Percentiles rank a stretch among this genome's conserved stretches.
phyloP scores from a whole-genome alignment of 2,113 vertebrate genomes.

The Nesoenas mayeri region DNA sequence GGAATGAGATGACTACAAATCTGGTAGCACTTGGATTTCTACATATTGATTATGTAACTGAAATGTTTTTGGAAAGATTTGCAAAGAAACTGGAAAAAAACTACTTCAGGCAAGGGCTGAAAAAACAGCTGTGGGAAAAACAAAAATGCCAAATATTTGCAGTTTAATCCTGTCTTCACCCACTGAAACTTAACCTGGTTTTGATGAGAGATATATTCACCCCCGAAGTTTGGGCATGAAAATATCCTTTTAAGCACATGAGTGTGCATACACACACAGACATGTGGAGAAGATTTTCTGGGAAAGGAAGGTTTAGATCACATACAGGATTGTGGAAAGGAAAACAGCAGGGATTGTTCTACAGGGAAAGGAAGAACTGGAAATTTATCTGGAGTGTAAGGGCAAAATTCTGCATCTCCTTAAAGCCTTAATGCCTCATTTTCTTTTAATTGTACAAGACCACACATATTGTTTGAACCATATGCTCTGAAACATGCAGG shows the following conservation, averaged over 20 bases:
- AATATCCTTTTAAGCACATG: background rate
- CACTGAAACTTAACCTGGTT: background rate
- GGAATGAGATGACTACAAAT: conserved; percentile 22
- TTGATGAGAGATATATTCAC: background rate
- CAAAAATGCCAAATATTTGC: background rate
- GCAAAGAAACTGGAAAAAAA: background rate
- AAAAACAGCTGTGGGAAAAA: background rate
- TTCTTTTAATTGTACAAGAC: background rate
- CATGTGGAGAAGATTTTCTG: background rate
- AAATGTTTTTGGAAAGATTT: background rate
- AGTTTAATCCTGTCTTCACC: background rate
- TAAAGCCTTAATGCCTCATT: background rate
- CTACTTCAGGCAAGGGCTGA: background rate
- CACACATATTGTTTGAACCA: background rate
- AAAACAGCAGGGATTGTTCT: background rate
- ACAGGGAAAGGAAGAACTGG: background rate
- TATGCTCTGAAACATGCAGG: background rate
- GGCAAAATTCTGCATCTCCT: background rate
- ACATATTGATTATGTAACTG: background rate
- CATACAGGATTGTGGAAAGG: background rate
- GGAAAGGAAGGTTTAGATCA: background rate
- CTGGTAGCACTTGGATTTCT: background rate
- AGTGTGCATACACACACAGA: rapidly evolving
- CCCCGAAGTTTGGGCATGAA: background rate
- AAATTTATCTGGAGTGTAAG: background rate